Evolutionary conservation across 2,888 invertebrate genomes (phyloP), one percentile per base, ranked within the genome.

Genomic region (Cosmorhoe ocellata): DNA sequence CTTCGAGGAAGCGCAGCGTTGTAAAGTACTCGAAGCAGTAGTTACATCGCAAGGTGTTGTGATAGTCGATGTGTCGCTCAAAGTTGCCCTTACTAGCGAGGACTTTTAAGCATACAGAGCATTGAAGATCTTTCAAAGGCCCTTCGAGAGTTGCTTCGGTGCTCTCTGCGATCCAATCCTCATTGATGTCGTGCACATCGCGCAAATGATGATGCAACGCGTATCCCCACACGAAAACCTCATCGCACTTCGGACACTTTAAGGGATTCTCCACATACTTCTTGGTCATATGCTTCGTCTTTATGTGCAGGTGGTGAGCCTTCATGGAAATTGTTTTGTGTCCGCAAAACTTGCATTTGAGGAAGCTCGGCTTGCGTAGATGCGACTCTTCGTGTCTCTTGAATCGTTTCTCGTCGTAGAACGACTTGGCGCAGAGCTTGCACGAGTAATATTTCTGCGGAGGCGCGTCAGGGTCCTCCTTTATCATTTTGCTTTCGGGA

Each of bases 401-500:
- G 42, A 90, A 63, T 4, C 86, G 64, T 1, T 76, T 67, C 50
- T 84, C 83, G 51, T 86, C 82, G 7, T 79, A 58, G 67, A 90
- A 91, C 9, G 81, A 79, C 60, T 86, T 86, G 7, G 89, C 87
- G 67, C 91, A 91, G 18, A 90, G 65, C 52, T 86, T 87, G 61
- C 91, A 91, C 0, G 86, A 78, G 63, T 72, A 81, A 49, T 81
- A 81, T 1, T 63, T 66, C 7, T 70, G 79, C n/a, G 84, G 74
- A 0, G 89, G 88, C 8, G 85, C 90, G 54, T 89, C 90, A 0
- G 90, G 90, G 51, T 91, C 91, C 3, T 73, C 62, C 55, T 91
- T 91, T n/a, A 91, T 83, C 90, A 91, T 90, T 63, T 90, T 90
- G 59, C 86, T 87, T 61, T 90, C 87, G 0, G 91, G 91, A 55